These are phyloP conservation scores for Calyptomena viridis DNA, from an alignment of 2,113 vertebrate species.

Conservation along the genomic window DNA sequence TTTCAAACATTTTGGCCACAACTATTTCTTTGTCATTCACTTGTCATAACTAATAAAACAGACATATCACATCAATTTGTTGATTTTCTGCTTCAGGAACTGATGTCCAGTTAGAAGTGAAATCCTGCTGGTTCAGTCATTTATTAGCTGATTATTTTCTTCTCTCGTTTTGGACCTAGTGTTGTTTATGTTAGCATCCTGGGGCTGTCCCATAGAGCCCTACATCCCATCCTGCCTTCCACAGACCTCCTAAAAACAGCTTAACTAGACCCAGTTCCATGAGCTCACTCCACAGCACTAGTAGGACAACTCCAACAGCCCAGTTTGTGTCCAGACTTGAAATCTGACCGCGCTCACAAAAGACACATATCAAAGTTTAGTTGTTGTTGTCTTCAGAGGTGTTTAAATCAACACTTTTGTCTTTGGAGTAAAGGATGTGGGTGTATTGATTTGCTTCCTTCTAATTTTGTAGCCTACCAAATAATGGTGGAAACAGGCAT, in stretches of 20 bases:
- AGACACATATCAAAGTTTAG: background rate
- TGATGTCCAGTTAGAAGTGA: background rate
- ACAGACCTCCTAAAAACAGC: too few species aligned
- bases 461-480: background rate
- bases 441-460: background rate
- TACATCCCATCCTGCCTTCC: background rate
- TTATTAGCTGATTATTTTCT: background rate
- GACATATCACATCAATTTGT: background rate
- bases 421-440: background rate
- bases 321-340: background rate
- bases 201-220: background rate
- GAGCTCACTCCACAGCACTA: rapidly evolving
- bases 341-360: background rate
- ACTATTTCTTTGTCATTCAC: background rate
- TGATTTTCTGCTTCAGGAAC: background rate
- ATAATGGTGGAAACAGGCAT: background rate
- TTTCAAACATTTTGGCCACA: background rate
- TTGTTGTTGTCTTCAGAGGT: background rate
- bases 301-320: background rate
- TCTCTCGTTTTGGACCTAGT: background rate
- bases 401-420: background rate
- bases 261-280: background rate
- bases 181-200: background rate
- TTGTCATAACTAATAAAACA: background rate
- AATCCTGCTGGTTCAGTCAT: background rate